phyloP scores from a whole-genome alignment of 2,113 vertebrate species.

The Lucifuga dentata region DNA sequence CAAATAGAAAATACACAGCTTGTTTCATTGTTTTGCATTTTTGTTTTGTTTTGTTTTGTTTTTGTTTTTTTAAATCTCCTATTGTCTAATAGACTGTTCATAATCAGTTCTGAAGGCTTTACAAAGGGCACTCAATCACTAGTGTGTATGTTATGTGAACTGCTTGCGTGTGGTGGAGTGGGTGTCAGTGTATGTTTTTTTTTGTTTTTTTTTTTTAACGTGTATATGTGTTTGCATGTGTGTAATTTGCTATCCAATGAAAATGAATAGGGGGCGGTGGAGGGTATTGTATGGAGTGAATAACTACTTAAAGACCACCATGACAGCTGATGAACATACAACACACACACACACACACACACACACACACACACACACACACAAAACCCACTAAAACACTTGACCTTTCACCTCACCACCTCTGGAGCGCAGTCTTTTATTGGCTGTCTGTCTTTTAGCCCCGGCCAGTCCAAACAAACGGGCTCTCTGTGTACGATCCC shows the following conservation, averaged over 20 bases:
- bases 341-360: constrained; percentile 15
- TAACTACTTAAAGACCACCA: constrained; percentile 63
- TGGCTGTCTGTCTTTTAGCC: constrained; percentile 62
- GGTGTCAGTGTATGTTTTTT: constrained; percentile 2
- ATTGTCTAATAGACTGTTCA: constrained; percentile 8
- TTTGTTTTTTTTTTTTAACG: no score
- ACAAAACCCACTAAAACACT: constrained; percentile 71
- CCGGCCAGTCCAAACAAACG: constrained; percentile 68
- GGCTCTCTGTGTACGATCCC: constrained; percentile 70
- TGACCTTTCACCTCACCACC: constrained; percentile 72
- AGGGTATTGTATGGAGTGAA: constrained; percentile 55
- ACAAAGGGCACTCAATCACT: constrained; percentile 11
- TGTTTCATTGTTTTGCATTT: not conserved
- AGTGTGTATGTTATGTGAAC: not conserved
- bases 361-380: constrained; percentile 8
- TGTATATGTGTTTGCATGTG: not conserved
- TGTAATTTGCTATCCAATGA: constrained; percentile 31
- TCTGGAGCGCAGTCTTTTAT: constrained; percentile 70
- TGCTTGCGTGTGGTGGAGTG: not conserved
- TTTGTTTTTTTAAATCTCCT: no score
- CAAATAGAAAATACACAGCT: not conserved
- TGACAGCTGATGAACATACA: constrained; percentile 46
- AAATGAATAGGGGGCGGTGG: constrained; percentile 30
- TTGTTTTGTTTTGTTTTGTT: not conserved
- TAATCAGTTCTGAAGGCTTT: constrained; percentile 1